Evolutionary conservation across 1,140 invertebrate genomes (phyloP), one percentile per base, ranked within the genome.

Genomic region (Nomia melanderi): DNA sequence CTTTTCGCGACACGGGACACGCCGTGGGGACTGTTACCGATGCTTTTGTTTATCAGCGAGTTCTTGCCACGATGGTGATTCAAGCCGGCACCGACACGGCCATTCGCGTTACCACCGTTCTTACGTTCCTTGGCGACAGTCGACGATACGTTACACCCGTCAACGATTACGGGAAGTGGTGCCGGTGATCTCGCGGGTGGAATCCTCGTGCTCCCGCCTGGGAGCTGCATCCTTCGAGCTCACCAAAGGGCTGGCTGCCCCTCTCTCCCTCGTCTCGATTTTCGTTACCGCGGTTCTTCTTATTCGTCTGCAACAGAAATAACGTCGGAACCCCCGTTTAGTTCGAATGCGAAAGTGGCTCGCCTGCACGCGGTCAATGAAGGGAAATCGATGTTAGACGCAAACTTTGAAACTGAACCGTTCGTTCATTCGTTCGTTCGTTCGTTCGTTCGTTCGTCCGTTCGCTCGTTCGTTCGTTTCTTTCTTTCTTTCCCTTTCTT

Each of bases 191-290:
- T 90, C 87, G 88, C 86, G 87, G 83, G 87, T 81, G 89, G 89
- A 89, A 88, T 90, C 80, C 88, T 91, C 88, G 88, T 88, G 91
- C 91, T 91, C 91, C 91, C 91, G 88, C 91, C 89, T 91, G 91
- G 91, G 91, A 92, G 91, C 91, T 91, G 91, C 91, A 92, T 92
- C 91, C 92, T 92, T 92, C 91, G 92, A 90, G 88, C 87, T 89
- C 91, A 87, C 92, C 91, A 91, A 92, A 92, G 92, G 92, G 91
- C 91, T 91, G 79, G 78, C 82, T 90, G 91, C 91, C 91, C 91
- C 91, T 90, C 89, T 86, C 88, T 89, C 89, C 90, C 90, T 91
- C 90, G 87, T 87, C 88, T 87, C 90, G 90, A 91, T 91, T 91
- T 74, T 87, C 86, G 65, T 83, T 73, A 76, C 80, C 75, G 79